Evolutionary conservation across 2,797 vertebrate genomes (phyloP).

Genomic region (Anguilla marmorata): DNA sequence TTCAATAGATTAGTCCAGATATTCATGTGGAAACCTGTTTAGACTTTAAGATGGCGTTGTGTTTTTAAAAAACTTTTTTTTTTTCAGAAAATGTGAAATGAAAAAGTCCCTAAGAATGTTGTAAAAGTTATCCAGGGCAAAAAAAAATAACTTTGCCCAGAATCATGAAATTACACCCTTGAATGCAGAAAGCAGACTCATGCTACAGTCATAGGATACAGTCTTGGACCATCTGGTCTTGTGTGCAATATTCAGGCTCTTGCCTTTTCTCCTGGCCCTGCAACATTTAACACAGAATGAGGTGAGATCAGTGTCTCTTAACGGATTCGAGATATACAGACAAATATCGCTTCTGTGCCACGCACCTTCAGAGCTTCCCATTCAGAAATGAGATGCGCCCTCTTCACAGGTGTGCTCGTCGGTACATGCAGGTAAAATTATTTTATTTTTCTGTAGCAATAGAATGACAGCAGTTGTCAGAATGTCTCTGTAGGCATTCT

Average conservation of each 20-base stretch:
- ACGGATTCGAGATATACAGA: not conserved
- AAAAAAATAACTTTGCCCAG: not conserved
- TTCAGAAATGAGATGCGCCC: not conserved
- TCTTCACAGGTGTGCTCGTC: not conserved
- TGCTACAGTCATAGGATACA: not conserved
- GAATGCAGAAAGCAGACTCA: no score
- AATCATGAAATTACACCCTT: not conserved
- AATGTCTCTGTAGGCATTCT: not conserved
- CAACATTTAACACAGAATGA: not conserved
- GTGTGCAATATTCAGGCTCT: not conserved
- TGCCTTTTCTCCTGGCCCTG: not conserved
- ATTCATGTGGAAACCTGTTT: not conserved
- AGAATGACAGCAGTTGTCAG: not conserved
- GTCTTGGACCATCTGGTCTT: not conserved
- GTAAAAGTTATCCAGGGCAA: not conserved
- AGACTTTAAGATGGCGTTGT: not conserved
- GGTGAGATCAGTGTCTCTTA: not conserved
- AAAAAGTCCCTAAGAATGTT: not conserved
- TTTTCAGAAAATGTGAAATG: no score
- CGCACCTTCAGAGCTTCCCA: no score
- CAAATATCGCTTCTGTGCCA: not conserved
- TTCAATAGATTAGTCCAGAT: not conserved
- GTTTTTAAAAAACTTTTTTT: no score
- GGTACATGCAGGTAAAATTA: not conserved
- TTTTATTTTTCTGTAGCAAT: not conserved